Conservation (phyloP, 35 echinoderm and acorn worm species). For the Acanthaster planci region DNA sequence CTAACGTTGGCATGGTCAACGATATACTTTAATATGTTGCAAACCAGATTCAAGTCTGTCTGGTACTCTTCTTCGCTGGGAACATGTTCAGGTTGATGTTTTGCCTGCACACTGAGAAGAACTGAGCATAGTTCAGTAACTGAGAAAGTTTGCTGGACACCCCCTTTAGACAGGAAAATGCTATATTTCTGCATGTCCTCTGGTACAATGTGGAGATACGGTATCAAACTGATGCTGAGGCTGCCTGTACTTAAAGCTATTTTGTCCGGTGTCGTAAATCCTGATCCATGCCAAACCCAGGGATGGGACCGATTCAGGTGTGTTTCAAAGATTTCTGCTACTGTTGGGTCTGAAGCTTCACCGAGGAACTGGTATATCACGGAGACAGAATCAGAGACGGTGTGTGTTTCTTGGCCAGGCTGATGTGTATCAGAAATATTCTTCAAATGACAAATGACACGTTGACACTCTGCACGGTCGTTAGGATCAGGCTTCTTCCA, state of each 20-base stretch:
- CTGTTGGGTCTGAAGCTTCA: not conserved
- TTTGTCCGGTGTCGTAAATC: slow-evolving; percentile 42
- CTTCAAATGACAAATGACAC: slow-evolving; percentile 2
- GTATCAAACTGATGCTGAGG: not conserved
- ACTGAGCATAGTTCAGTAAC: not conserved
- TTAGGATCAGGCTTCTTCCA: not conserved
- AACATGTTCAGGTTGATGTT: not conserved
- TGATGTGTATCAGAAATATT: not conserved
- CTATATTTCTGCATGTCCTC: not conserved
- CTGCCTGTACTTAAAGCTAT: not conserved
- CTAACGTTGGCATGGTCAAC: not conserved
- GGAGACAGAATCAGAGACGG: not conserved
- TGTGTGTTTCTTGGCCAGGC: not conserved
- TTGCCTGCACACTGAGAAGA: not conserved
- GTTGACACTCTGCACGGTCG: not conserved
- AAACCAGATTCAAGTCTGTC: slow-evolving; percentile 22
- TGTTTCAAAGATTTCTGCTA: not conserved
- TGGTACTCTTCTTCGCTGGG: not conserved
- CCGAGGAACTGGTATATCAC: slow-evolving; percentile 16
- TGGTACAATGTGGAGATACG: slow-evolving; percentile 8
- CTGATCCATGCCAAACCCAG: slow-evolving; percentile 48
- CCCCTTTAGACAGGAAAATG: not conserved
- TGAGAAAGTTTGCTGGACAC: slow-evolving; percentile 4
- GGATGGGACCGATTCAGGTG: not conserved
- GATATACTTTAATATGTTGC: slow-evolving; percentile 11